phyloP scores from a whole-genome alignment of 2,113 vertebrate genomes.

The Procavia capensis region DNA sequence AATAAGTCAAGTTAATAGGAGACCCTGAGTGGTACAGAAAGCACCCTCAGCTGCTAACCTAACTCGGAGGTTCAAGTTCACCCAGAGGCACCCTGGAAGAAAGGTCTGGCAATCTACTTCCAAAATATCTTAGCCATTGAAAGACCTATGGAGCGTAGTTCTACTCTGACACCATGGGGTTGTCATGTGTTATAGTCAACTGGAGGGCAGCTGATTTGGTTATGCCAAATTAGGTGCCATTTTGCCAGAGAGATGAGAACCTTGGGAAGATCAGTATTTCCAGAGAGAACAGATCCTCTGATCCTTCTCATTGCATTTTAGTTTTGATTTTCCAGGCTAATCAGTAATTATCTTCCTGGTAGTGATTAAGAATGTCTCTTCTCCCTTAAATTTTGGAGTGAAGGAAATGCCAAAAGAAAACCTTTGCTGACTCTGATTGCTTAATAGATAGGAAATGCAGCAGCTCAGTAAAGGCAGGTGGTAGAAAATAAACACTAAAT shows the following conservation, averaged over 20 bases:
- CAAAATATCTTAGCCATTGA: neutral
- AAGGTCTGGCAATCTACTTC: neutral
- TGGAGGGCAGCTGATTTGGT: neutral
- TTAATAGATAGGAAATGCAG: neutral
- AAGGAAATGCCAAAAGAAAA: slow-evolving; percentile 32
- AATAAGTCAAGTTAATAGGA: neutral
- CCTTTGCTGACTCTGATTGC: neutral
- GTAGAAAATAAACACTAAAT: neutral
- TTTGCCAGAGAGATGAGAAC: neutral
- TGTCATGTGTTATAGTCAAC: neutral
- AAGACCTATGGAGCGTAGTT: neutral
- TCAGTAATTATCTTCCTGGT: neutral
- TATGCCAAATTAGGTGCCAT: neutral
- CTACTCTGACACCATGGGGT: neutral
- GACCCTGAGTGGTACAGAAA: neutral
- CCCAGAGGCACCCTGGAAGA: neutral
- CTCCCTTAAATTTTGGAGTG: neutral
- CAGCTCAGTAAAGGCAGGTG: neutral
- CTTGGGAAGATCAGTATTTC: neutral
- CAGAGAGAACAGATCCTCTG: neutral
- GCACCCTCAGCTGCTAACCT: neutral
- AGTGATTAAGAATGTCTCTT: neutral
- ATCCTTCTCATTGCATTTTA: neutral
- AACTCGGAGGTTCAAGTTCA: neutral
- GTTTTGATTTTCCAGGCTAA: slow-evolving; percentile 26